phyloP scores from a whole-genome alignment of 2,113 vertebrate species.

The Isichthys henryi region DNA sequence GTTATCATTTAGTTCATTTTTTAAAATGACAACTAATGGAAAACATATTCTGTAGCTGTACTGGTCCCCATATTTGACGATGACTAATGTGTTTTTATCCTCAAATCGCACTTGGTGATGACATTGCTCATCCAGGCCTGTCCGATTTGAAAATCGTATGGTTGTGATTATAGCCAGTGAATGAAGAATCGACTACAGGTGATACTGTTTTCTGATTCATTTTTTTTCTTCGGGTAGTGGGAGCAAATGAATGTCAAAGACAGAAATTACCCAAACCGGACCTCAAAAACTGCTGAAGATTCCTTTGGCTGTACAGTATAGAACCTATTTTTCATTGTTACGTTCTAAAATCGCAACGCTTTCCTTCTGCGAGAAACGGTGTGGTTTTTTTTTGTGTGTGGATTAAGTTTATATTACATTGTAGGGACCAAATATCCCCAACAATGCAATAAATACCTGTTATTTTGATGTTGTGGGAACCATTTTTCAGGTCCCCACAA shows the following conservation, averaged over 20 bases:
- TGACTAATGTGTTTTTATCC: neutral
- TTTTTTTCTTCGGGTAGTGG: neutral
- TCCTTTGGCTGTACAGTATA: neutral
- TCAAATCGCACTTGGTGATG: neutral
- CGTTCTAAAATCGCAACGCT: neutral
- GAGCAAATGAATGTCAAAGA: neutral
- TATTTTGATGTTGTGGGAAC: too few species aligned
- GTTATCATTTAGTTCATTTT: neutral
- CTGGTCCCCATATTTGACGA: neutral
- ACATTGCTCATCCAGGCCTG: neutral
- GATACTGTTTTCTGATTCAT: neutral
- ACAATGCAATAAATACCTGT: too few species aligned
- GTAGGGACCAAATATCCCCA: too few species aligned
- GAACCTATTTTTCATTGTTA: slow-evolving; percentile 2
- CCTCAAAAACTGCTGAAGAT: neutral
- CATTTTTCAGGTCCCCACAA: too few species aligned
- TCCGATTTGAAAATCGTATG: neutral
- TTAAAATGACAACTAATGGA: neutral
- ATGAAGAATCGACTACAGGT: slow-evolving; percentile 13
- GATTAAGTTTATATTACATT: too few species aligned
- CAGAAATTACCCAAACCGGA: neutral
- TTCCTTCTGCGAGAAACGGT: neutral
- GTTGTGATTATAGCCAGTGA: neutral
- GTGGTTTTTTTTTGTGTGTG: neutral
- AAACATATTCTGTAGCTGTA: neutral